Evolutionary conservation across 2,888 invertebrate species (phyloP), one percentile per base, ranked within the genome.

Genomic region (Sceliomorpha sp.): DNA sequence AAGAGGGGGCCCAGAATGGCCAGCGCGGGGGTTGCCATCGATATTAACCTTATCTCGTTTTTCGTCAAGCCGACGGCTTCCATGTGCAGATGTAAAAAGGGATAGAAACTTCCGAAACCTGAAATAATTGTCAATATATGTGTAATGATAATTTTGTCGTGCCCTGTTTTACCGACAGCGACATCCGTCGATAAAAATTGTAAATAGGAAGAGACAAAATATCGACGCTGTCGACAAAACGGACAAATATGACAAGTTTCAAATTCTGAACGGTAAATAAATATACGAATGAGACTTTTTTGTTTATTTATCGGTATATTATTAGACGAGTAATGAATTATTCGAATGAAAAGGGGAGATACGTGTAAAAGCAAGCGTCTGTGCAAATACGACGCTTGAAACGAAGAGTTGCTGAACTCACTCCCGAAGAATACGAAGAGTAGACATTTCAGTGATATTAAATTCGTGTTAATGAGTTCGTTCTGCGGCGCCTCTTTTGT

Each of bases 41-140:
- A 95, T 77, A 97, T 93, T 56, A 94, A 90, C 12, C 94, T 92
- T 24, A 93, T 92, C 87, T 97, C 95, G 48, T 92, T 91, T 69
- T 92, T 89, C 48, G 93, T 93, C 73, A 97, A 87, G 0, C 96
- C 96, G 70, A 93, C 90, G 63, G 91, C 89, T 70, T 91, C 89
- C 93, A 95, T 94, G 88, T 95, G 95, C 60, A 94, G 90, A 10
- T 95, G 93, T 69, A 97, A 92, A 88, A 95, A 94, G 4, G 96
- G 94, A 80, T 94, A 92, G 70, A 97, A 91, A 77, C 94, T 94
- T 73, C 96, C 95, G 79, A 96, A 89, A 75, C 94, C 96, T 96
- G 88, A 44, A 83, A 84, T 26, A 12, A n/a, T n/a, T n/a, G n/a
- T n/a, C n/a, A n/a, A n/a, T n/a, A n/a, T n/a, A n/a, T n/a, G n/a